Conservation (phyloP, 1,140 invertebrate species). For the Drosophila serrata region DNA sequence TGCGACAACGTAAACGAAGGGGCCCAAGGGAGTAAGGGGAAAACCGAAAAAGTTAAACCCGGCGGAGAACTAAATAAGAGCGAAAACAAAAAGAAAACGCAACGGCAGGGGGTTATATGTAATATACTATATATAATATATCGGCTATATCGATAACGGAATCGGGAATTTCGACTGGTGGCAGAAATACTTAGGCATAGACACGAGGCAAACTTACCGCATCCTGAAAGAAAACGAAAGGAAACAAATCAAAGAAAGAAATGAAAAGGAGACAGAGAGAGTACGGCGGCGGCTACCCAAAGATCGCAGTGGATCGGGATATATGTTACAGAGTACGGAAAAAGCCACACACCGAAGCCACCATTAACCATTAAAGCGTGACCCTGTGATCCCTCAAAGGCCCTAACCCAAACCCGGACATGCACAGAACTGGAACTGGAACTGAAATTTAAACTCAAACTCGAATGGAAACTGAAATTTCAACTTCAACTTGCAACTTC, state of each 20-base stretch:
- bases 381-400: not conserved
- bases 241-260: conserved; percentile 82
- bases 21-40: conserved; percentile 10
- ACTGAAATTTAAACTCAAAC: conserved; percentile 24
- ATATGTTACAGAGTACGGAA: conserved; percentile 20
- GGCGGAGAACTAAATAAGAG: conserved; percentile 7
- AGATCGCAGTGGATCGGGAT: conserved; percentile 6
- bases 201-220: conserved; percentile 80
- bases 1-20: conserved; percentile 23
- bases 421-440: conserved; percentile 49
- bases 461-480: conserved; percentile 2
- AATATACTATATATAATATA: not conserved
- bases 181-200: conserved; percentile 41
- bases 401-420: conserved; percentile 39
- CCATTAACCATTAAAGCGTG: conserved; percentile 2
- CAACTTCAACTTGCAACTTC: conserved; percentile 9
- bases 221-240: conserved; percentile 85
- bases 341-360: not conserved
- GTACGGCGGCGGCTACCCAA: conserved; percentile 11
- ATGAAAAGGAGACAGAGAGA: conserved; percentile 57
- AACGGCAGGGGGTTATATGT: conserved; percentile 12
- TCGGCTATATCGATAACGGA: conserved; percentile 21
- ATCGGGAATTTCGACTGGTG: conserved; percentile 25
- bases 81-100: conserved; percentile 10
- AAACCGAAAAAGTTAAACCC: not conserved